Conservation (phyloP, 2,797 vertebrate species). For the Poecilia velifera region DNA sequence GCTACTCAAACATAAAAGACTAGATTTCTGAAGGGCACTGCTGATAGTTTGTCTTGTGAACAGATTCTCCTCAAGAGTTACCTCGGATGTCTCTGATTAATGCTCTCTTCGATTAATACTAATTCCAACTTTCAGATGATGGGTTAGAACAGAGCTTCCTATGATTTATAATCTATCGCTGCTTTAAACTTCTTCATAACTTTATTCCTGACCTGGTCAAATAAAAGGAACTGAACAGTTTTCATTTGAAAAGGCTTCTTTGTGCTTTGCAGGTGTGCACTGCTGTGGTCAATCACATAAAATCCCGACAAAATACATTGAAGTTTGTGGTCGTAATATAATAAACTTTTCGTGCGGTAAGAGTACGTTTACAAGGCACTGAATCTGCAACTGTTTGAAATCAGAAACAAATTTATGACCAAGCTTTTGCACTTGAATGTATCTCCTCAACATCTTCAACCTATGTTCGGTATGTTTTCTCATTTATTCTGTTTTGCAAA, state of each 20-base stretch:
- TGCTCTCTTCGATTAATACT: neutral
- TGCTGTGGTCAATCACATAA: neutral
- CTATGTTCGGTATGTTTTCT: slow-evolving; percentile 6
- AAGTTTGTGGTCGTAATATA: neutral
- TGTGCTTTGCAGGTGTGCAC: neutral
- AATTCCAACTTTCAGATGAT: neutral
- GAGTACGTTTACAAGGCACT: neutral
- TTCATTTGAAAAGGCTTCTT: neutral
- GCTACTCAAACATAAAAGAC: neutral
- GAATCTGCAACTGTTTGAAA: neutral
- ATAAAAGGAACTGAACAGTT: neutral
- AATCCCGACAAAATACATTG: neutral
- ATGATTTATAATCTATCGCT: neutral
- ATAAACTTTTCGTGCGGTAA: neutral
- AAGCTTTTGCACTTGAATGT: neutral
- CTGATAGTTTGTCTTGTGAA: neutral
- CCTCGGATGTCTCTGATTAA: neutral
- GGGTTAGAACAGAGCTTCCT: neutral
- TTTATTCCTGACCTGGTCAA: neutral
- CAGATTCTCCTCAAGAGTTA: neutral
- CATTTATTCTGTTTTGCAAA: slow-evolving; percentile 44
- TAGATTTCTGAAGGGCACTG: neutral
- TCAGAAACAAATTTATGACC: neutral
- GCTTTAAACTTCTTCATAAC: neutral
- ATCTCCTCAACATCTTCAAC: slow-evolving; percentile 6